Evolutionary conservation across 2,113 vertebrate species (phyloP).

Genomic region (Tautogolabrus adspersus): DNA sequence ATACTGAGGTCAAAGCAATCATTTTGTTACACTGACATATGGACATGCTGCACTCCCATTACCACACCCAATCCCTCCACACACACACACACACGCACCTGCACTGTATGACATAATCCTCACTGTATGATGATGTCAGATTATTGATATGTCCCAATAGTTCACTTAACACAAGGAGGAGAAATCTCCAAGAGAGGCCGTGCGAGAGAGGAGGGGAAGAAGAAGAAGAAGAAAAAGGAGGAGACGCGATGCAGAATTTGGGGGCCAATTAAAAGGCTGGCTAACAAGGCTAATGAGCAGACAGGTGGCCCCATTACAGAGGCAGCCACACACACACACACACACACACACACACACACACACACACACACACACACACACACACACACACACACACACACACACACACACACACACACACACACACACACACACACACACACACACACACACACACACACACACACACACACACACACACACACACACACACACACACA

Average conservation of each 20-base stretch:
- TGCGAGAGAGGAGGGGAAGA: conserved; percentile 10
- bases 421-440: no score
- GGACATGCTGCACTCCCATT: conserved; percentile 32
- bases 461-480: no score
- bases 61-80: conserved; percentile 47
- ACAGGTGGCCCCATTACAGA: conserved; percentile 83
- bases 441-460: no score
- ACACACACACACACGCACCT: conserved; percentile 44
- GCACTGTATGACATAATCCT: conserved; percentile 52
- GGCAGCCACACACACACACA: no score
- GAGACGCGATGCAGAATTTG: conserved; percentile 59
- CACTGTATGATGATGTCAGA: conserved; percentile 59
- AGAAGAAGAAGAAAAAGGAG: conserved; percentile 17
- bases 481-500: no score
- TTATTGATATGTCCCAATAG: conserved; percentile 61
- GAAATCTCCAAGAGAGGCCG: conserved; percentile 23
- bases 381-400: no score
- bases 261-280: conserved; percentile 80
- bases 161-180: conserved; percentile 30
- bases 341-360: conserved; percentile 44
- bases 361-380: no score
- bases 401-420: no score
- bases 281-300: conserved; percentile 84
- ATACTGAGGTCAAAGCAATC: conserved; percentile 67
- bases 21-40: conserved; percentile 53